Conservation (phyloP, 2,113 vertebrate species). For the Girardinichthys multiradiatus region DNA sequence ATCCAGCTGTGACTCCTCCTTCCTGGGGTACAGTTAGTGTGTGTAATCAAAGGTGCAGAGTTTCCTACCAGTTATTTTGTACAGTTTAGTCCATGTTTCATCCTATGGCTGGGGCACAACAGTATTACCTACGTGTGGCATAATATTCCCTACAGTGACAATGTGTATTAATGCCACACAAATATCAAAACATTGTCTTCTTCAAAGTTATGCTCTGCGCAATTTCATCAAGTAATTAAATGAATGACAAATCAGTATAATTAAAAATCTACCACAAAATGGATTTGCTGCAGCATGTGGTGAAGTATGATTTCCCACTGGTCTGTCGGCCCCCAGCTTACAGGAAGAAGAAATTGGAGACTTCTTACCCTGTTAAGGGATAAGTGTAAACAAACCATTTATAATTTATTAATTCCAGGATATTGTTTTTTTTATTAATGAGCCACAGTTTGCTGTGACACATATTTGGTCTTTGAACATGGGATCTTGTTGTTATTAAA, state of each 20-base stretch:
- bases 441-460: conserved; percentile 11
- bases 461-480: conserved; percentile 27
- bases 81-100: too few species aligned
- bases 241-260: conserved; percentile 50
- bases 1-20: too few species aligned
- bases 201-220: conserved; percentile 32
- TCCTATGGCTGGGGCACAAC: too few species aligned
- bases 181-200: conserved; percentile 38
- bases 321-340: conserved; percentile 12
- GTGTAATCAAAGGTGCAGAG: too few species aligned
- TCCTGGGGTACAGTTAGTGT: too few species aligned
- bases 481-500: conserved; percentile 45
- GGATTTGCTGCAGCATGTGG: conserved; percentile 36
- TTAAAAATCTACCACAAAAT: conserved; percentile 62
- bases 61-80: too few species aligned
- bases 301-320: conserved; percentile 54
- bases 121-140: background rate
- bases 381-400: background rate
- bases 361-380: conserved; percentile 31
- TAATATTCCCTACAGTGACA: background rate
- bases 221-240: conserved; percentile 45
- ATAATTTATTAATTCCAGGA: conserved; percentile 35
- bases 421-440: conserved; percentile 14
- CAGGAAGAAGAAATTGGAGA: conserved; percentile 39
- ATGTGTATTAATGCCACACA: conserved; percentile 26